Evolutionary conservation across 2,888 invertebrate genomes (phyloP).

Genomic region (Tromatobia lineatoria): DNA sequence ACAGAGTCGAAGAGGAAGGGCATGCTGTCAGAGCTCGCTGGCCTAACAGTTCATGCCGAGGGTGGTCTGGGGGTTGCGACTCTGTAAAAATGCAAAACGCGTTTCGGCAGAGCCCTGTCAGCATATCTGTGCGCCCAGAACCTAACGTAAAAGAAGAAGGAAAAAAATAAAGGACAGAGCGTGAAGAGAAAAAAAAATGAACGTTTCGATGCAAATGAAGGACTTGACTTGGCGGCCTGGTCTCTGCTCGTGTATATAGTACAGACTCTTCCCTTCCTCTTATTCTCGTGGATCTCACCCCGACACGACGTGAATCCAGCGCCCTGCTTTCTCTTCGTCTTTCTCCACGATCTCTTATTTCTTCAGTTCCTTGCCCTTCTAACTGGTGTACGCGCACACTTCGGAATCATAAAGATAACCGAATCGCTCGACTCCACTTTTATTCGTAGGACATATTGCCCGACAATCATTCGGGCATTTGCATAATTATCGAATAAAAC

Average conservation of each 20-base stretch:
- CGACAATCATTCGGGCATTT: constrained; percentile 85
- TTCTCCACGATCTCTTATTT: constrained; percentile 22
- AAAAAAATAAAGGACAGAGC: constrained; percentile 17
- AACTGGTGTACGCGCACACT: constrained; percentile 61
- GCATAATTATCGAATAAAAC: constrained; percentile 85
- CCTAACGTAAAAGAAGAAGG: constrained; percentile 37
- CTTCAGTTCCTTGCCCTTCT: constrained; percentile 58
- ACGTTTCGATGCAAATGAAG: constrained; percentile 85
- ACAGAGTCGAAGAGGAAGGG: neutral
- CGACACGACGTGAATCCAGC: neutral
- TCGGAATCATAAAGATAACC: constrained; percentile 85
- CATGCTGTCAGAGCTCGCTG: constrained; percentile 48
- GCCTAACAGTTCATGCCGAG: constrained; percentile 36
- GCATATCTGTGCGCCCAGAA: constrained; percentile 78
- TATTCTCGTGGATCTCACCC: constrained; percentile 48
- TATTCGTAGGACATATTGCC: constrained; percentile 84
- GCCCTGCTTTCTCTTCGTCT: constrained; percentile 38
- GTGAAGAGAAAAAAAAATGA: constrained; percentile 75
- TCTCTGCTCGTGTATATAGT: constrained; percentile 55
- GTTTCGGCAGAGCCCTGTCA: constrained; percentile 79
- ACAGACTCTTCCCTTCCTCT: constrained; percentile 49
- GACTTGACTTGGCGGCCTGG: constrained; percentile 78
- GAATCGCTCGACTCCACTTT: constrained; percentile 82
- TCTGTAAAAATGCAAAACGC: constrained; percentile 82
- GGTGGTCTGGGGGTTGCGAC: constrained; percentile 48